These are phyloP conservation scores for Rallus crepitans DNA, from an alignment of 2,797 vertebrate species.

Conservation along the genomic window DNA sequence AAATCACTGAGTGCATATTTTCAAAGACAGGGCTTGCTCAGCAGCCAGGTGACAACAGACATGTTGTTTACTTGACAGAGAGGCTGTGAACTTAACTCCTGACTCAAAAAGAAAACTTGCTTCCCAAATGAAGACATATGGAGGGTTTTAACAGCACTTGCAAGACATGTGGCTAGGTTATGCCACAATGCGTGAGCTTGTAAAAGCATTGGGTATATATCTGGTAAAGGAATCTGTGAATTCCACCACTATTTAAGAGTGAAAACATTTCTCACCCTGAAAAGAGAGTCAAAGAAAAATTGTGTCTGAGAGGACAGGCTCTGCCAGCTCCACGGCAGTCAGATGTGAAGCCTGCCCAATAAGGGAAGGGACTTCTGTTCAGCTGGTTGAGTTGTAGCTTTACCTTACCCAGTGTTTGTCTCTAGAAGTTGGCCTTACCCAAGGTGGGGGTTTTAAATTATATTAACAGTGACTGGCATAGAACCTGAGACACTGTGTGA, in stretches of 20 bases:
- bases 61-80: constrained; percentile 51
- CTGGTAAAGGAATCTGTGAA: neutral
- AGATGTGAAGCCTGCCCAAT: neutral
- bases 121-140: constrained; percentile 44
- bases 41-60: constrained; percentile 46
- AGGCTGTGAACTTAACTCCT: constrained; percentile 56
- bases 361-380: neutral
- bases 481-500: neutral
- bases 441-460: neutral
- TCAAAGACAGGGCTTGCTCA: constrained; percentile 59
- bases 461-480: neutral
- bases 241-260: neutral
- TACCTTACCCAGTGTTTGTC: neutral
- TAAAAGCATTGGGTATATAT: neutral
- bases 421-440: neutral
- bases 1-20: constrained; percentile 46
- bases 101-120: constrained; percentile 38
- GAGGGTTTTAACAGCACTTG: constrained; percentile 41
- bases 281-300: neutral
- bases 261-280: neutral
- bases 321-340: neutral
- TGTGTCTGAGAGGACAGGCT: neutral
- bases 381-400: neutral
- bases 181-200: neutral
- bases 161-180: constrained; percentile 38